Evolutionary conservation across 2,797 vertebrate genomes (phyloP).

Genomic region (Staurois parvus): DNA sequence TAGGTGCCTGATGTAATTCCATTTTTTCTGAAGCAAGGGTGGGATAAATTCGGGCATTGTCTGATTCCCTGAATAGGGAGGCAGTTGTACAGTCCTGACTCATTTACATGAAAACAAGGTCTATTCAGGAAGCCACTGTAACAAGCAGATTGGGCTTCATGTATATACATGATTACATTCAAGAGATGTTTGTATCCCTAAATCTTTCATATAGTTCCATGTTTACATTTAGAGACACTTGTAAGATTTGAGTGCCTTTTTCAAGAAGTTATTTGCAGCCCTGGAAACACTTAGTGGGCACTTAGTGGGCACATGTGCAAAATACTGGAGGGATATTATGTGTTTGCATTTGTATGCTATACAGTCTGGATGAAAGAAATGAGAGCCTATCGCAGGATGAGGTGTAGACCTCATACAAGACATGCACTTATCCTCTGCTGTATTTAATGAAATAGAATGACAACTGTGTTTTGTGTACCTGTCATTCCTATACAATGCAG

Average conservation of each 20-base stretch:
- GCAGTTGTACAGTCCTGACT: slow-evolving; percentile 74
- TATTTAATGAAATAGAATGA: not conserved
- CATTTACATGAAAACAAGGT: slow-evolving; percentile 81
- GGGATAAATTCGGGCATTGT: no score
- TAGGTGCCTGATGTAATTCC: slow-evolving; percentile 74
- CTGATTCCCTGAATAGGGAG: slow-evolving; percentile 75
- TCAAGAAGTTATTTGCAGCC: slow-evolving; percentile 74
- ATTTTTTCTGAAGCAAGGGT: slow-evolving; percentile 71
- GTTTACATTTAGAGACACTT: slow-evolving; percentile 76
- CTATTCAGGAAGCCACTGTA: slow-evolving; percentile 76
- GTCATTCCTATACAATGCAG: not conserved
- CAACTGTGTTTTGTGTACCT: slow-evolving; percentile 12
- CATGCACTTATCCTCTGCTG: not conserved
- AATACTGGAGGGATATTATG: slow-evolving; percentile 40
- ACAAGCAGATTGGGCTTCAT: slow-evolving; percentile 73
- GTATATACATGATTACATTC: slow-evolving; percentile 73
- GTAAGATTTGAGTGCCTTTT: slow-evolving; percentile 70
- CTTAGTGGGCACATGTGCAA: slow-evolving; percentile 54
- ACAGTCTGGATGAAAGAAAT: not conserved
- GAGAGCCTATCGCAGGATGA: not conserved
- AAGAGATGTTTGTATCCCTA: slow-evolving; percentile 74
- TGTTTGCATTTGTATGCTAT: slow-evolving; percentile 27
- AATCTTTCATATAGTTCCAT: slow-evolving; percentile 74
- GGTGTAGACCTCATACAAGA: slow-evolving; percentile 6
- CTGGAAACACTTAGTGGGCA: slow-evolving; percentile 69